These are phyloP conservation scores for Sycobia sp. DNA, from an alignment of 1,140 invertebrate genomes.

Conservation along the genomic window DNA sequence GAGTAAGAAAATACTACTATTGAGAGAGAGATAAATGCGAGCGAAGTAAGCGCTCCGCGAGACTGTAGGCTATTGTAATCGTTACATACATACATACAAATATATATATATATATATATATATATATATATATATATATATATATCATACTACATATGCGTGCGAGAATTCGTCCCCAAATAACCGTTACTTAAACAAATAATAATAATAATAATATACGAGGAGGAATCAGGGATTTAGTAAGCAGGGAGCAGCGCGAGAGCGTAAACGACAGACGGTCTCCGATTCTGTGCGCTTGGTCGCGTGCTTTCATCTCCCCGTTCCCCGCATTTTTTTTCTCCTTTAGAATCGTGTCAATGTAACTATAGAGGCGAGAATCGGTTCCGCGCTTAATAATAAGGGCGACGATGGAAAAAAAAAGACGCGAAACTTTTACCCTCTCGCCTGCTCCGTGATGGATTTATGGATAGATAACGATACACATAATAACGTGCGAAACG, in stretches of 20 bases:
- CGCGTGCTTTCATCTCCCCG: no score
- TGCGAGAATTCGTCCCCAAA: conserved; percentile 28
- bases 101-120: neutral
- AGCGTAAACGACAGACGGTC: conserved; percentile 1
- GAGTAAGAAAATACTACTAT: conserved; percentile 18
- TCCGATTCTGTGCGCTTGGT: no score
- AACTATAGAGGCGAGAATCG: neutral
- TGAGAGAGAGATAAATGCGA: neutral
- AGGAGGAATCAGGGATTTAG: conserved; percentile 13
- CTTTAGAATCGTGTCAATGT: no score
- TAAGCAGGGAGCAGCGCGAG: conserved; percentile 16
- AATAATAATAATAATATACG: neutral
- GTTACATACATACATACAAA: conserved; percentile 12
- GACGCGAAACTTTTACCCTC: conserved; percentile 2
- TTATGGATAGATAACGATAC: conserved; percentile 20
- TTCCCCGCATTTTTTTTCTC: no score
- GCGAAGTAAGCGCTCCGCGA: conserved; percentile 1
- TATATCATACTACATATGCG: conserved; percentile 24
- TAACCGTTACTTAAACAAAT: conserved; percentile 28
- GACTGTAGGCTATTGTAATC: conserved; percentile 30
- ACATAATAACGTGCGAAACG: conserved; percentile 1
- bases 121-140: conserved; percentile 15
- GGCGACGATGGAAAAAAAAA: conserved; percentile 7
- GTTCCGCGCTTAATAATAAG: neutral
- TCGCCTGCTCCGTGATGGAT: conserved; percentile 15